These are phyloP conservation scores for Hirtodrosophila cameraria DNA, from an alignment of 2,888 invertebrate genomes.

Conservation along the genomic window DNA sequence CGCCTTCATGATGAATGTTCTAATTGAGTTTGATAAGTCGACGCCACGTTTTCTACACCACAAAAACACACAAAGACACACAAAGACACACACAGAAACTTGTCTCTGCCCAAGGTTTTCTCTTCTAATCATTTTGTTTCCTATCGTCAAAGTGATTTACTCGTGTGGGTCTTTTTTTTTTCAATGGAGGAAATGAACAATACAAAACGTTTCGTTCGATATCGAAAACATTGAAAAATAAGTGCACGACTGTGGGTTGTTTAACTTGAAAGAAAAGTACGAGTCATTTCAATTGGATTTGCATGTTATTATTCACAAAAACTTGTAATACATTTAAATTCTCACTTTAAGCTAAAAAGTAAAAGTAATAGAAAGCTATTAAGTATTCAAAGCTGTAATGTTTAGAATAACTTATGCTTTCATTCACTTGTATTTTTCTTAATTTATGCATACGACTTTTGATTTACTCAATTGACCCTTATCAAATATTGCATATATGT, in stretches of 20 bases:
- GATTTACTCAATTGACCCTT: too few relatives aligned
- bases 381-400: too few relatives aligned
- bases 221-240: neutral
- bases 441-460: too few relatives aligned
- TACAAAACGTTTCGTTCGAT: too few relatives aligned
- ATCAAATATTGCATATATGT: too few relatives aligned
- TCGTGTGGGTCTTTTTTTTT: constrained; percentile 31
- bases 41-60: constrained; percentile 6
- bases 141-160: constrained; percentile 27
- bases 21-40: constrained; percentile 63
- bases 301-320: neutral
- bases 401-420: too few relatives aligned
- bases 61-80: constrained; percentile 5
- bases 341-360: neutral
- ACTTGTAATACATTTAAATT: neutral
- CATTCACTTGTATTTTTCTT: too few relatives aligned
- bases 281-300: constrained; percentile 11
- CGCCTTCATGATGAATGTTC: constrained; percentile 45
- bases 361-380: neutral
- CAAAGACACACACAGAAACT: constrained; percentile 18
- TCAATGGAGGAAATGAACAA: constrained; percentile 38
- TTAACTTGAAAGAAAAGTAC: constrained; percentile 8
- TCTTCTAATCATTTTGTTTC: constrained; percentile 42
- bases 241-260: neutral
- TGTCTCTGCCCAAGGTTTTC: constrained; percentile 46